Evolutionary conservation across 2,888 invertebrate species (phyloP).

Genomic region (Encarsia formosa): DNA sequence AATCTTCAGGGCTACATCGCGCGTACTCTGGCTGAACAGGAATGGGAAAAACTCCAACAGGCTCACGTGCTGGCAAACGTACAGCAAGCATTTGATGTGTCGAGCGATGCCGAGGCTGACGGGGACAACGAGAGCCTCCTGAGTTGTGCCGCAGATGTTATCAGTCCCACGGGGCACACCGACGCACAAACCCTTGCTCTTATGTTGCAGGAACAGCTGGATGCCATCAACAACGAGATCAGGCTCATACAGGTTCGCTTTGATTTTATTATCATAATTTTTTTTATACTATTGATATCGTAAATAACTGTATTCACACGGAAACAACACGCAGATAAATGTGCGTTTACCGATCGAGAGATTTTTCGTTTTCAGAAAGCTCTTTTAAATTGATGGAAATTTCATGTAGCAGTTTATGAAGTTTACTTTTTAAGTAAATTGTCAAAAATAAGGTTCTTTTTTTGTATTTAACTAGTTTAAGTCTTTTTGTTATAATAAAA

Average conservation of each 20-base stretch:
- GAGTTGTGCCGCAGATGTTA: conserved; percentile 64
- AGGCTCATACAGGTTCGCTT: conserved; percentile 58
- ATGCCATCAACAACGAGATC: conserved; percentile 99
- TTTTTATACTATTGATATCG: no score
- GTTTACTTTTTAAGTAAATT: no score
- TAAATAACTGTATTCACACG: no score
- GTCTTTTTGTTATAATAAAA: no score
- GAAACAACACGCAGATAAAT: no score
- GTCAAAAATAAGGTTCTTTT: no score
- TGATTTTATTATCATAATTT: no score
- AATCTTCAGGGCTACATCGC: conserved; percentile 45
- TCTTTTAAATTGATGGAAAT: no score
- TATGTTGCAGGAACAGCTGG: conserved; percentile 98
- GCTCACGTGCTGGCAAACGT: conserved; percentile 86
- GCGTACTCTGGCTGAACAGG: conserved; percentile 55
- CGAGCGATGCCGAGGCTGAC: conserved; percentile 75
- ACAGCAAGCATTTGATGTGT: conserved; percentile 88
- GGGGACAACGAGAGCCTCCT: conserved; percentile 78
- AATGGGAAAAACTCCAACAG: conserved; percentile 95
- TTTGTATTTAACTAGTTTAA: no score
- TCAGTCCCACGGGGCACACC: conserved; percentile 67
- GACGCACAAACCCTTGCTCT: conserved; percentile 97
- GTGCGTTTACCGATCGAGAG: no score
- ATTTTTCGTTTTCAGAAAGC: no score
- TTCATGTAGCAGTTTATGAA: no score